Conservation (phyloP, 2,797 vertebrate genomes). For the Petrocephalus sullivani region DNA sequence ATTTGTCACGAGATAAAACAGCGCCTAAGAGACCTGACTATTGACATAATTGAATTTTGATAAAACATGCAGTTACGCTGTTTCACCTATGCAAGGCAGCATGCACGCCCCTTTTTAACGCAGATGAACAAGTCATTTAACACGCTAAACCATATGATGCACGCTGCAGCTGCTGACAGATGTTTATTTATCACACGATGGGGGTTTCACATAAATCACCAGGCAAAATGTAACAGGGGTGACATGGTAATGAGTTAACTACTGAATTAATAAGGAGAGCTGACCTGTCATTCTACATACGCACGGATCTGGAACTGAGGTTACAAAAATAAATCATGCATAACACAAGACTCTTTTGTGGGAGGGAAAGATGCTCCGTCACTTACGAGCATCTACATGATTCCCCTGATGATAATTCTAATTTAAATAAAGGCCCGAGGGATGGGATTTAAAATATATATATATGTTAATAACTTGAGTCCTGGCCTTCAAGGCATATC, state of each 20-base stretch:
- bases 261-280: constrained; percentile 11
- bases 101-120: not conserved
- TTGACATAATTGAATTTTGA: not conserved
- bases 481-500: not conserved
- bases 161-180: not conserved
- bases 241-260: not conserved
- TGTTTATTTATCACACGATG: not conserved
- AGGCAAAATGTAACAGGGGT: not conserved
- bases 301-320: not conserved
- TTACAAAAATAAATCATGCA: not conserved
- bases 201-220: not conserved
- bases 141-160: not conserved
- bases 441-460: too few species aligned
- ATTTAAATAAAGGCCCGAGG: not conserved
- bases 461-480: not conserved
- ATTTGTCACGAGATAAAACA: not conserved
- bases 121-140: not conserved
- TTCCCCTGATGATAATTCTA: not conserved
- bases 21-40: not conserved
- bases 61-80: not conserved
- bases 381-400: not conserved
- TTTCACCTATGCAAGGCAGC: not conserved
- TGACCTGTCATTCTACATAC: not conserved
- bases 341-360: not conserved
- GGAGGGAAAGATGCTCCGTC: not conserved